A percentile compares a stretch with the other conserved stretches of the same genome.
phyloP scores from a whole-genome alignment of 2,888 invertebrate genomes.

The Seira musarum region DNA sequence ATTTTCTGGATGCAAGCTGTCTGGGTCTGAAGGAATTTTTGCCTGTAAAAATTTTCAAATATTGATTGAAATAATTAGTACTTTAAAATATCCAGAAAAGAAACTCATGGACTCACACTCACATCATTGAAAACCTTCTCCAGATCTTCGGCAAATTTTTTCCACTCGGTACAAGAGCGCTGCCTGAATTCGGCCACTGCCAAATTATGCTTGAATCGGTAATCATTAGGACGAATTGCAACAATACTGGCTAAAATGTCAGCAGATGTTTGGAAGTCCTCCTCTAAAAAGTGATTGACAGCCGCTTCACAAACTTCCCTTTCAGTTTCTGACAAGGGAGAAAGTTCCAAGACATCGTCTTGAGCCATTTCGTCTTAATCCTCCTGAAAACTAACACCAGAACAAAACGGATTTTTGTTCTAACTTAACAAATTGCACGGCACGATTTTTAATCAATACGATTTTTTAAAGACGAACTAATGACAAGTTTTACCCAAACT shows the following conservation, averaged over 20 bases:
- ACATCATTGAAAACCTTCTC: constrained; percentile 37
- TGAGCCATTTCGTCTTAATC: not conserved
- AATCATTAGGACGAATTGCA: constrained; percentile 77
- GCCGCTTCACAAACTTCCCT: constrained; percentile 58
- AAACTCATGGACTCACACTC: no score
- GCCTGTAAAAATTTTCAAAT: constrained; percentile 44
- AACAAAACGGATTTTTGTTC: no score
- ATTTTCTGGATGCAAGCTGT: constrained; percentile 39
- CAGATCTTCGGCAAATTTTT: constrained; percentile 47
- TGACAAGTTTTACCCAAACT: no score
- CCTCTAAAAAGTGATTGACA: constrained; percentile 44
- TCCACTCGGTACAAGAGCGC: constrained; percentile 70
- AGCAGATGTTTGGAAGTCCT: constrained; percentile 50
- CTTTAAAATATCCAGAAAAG: not conserved
- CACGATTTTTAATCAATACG: no score
- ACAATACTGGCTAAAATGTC: constrained; percentile 69
- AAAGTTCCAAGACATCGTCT: constrained; percentile 41
- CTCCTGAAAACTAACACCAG: no score
- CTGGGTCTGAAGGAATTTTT: constrained; percentile 31
- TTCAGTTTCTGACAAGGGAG: constrained; percentile 52
- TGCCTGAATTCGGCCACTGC: constrained; percentile 87
- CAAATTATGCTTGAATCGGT: constrained; percentile 87
- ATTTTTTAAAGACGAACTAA: no score
- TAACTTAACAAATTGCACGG: no score
- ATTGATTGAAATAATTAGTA: not conserved